phyloP scores from a whole-genome alignment of 2,797 vertebrate species.

The Synanceia verrucosa region DNA sequence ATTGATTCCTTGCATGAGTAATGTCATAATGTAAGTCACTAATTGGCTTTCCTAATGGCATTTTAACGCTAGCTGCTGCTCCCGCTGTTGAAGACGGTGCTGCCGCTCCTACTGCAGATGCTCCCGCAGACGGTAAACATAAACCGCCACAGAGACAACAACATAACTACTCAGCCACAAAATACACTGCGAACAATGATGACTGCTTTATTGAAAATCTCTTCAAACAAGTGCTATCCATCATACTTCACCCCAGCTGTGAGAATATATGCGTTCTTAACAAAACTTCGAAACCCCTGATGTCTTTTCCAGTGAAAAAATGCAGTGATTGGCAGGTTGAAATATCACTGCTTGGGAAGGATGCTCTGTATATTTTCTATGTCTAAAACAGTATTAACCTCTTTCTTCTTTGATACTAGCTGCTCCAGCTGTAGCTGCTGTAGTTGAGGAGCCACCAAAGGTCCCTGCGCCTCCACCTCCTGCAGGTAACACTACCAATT shows the following conservation, averaged over 20 bases:
- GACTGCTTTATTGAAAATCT: background rate
- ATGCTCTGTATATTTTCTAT: background rate
- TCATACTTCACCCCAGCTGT: constrained; percentile 12
- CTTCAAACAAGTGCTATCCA: background rate
- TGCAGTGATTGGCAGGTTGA: background rate
- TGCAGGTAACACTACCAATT: constrained; percentile 68
- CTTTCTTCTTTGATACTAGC: constrained; percentile 59
- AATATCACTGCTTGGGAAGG: background rate
- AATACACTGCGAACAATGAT: constrained; percentile 2
- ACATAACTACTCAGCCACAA: constrained; percentile 1
- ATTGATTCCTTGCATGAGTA: constrained; percentile 28
- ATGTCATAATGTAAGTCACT: constrained; percentile 17
- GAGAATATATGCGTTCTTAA: background rate
- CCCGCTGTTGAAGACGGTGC: constrained; percentile 47
- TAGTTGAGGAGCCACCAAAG: constrained; percentile 75
- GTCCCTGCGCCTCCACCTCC: constrained; percentile 78
- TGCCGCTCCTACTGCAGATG: constrained; percentile 15
- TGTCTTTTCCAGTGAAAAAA: background rate
- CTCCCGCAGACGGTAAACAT: constrained; percentile 59
- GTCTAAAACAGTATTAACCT: constrained; percentile 28
- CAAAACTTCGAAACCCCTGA: background rate
- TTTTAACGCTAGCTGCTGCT: constrained; percentile 61
- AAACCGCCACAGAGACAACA: constrained; percentile 15
- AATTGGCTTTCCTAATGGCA: constrained; percentile 53
- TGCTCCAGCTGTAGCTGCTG: constrained; percentile 70